Evolutionary conservation across 1,140 invertebrate genomes (phyloP).

Genomic region (Apocrypta bakeri): DNA sequence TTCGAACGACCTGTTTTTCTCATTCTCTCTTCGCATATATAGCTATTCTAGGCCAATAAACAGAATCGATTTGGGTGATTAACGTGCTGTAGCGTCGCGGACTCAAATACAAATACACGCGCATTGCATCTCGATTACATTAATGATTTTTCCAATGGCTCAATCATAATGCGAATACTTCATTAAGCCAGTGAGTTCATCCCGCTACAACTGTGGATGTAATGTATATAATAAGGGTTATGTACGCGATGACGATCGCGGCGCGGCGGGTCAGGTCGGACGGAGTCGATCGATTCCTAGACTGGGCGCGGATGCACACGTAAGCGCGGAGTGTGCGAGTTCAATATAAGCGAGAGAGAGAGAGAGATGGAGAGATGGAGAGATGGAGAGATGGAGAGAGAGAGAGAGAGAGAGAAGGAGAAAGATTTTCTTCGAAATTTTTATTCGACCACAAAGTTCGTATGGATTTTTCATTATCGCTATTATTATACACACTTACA

Average conservation of each 20-base stretch:
- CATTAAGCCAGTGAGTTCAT: constrained; percentile 10
- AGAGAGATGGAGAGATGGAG: no score
- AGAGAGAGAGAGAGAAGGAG: no score
- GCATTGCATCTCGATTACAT: not conserved
- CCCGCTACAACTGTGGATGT: not conserved
- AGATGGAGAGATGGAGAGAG: no score
- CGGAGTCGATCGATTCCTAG: not conserved
- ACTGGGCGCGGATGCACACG: not conserved
- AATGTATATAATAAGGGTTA: no score
- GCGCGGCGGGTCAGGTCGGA: not conserved
- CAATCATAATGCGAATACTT: constrained; percentile 13
- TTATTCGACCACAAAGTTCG: no score
- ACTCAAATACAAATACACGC: not conserved
- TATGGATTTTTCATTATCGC: no score
- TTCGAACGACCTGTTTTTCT: no score
- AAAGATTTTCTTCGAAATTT: no score
- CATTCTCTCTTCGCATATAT: no score
- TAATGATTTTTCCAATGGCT: constrained; percentile 27
- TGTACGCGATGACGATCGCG: constrained; percentile 9
- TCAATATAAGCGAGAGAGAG: not conserved
- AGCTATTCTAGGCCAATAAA: constrained; percentile 48
- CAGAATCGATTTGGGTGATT: constrained; percentile 36
- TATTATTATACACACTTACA: no score
- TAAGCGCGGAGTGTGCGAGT: not conserved
- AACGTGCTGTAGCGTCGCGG: not conserved